Percentiles rank a stretch among this genome's conserved stretches.
These are phyloP conservation scores for Pollimyrus isidori DNA, from an alignment of 2,113 vertebrate species.

Conservation along the genomic window DNA sequence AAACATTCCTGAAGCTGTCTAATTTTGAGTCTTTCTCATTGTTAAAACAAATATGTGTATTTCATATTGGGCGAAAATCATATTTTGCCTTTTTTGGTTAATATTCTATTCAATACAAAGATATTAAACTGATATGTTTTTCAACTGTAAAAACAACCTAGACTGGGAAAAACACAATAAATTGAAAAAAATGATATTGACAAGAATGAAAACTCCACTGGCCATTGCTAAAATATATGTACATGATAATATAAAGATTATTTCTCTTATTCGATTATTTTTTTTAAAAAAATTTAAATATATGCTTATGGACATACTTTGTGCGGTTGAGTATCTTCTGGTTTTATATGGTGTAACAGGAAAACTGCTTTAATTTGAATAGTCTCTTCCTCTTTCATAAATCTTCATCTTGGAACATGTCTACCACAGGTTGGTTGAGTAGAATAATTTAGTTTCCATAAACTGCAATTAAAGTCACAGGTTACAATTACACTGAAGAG, in stretches of 20 bases:
- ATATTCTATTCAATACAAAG: not conserved
- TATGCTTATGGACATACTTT: not conserved
- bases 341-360: not conserved
- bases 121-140: not conserved
- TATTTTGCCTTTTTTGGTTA: not conserved
- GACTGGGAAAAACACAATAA: not conserved
- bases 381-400: not conserved
- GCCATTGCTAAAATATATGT: not conserved
- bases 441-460: slow-evolving; percentile 14
- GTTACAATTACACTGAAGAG: slow-evolving; percentile 25
- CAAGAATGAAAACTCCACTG: not conserved
- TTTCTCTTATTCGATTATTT: not conserved
- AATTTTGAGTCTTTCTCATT: not conserved
- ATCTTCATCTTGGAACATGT: slow-evolving; percentile 13
- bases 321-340: not conserved
- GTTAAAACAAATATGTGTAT: not conserved
- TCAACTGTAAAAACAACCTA: not conserved
- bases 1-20: not conserved
- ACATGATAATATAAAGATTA: not conserved
- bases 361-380: not conserved
- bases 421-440: slow-evolving; percentile 14
- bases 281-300: not conserved
- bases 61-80: not conserved
- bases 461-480: slow-evolving; percentile 23
- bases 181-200: not conserved